phyloP scores from a whole-genome alignment of 2,888 invertebrate species.

The Prosapia bicincta region DNA sequence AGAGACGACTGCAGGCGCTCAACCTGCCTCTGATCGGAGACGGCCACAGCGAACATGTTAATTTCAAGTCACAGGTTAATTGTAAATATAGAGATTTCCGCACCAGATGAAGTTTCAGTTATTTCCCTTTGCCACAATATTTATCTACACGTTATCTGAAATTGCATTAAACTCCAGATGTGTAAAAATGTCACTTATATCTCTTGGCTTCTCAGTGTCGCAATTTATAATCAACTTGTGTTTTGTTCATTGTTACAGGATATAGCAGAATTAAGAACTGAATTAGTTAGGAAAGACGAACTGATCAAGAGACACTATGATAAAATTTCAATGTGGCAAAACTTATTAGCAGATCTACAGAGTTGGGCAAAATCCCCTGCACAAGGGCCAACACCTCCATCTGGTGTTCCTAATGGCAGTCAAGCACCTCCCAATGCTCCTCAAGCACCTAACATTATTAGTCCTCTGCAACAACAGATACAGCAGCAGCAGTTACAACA shows the following conservation, averaged over 20 bases:
- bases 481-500: conserved; percentile 52
- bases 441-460: conserved; percentile 14
- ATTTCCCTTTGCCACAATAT: too few relatives aligned
- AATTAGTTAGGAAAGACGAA: conserved; percentile 86
- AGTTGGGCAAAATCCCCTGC: conserved; percentile 49
- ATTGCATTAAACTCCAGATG: too few relatives aligned
- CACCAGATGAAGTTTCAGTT: too few relatives aligned
- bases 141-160: too few relatives aligned
- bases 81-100: too few relatives aligned
- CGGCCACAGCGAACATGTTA: too few relatives aligned
- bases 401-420: conserved; percentile 34
- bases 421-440: conserved; percentile 41
- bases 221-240: too few relatives aligned
- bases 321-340: conserved; percentile 89
- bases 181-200: too few relatives aligned
- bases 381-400: conserved; percentile 43
- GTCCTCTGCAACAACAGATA: conserved; percentile 41
- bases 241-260: conserved; percentile 60
- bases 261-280: conserved; percentile 77
- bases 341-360: conserved; percentile 73
- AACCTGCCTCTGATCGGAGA: too few relatives aligned
- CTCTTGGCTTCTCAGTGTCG: too few relatives aligned
- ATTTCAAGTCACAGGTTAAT: too few relatives aligned
- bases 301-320: conserved; percentile 84
- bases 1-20: too few relatives aligned